Conservation (phyloP, 2,797 vertebrate genomes). For the Heteromormyrus szaboi region DNA sequence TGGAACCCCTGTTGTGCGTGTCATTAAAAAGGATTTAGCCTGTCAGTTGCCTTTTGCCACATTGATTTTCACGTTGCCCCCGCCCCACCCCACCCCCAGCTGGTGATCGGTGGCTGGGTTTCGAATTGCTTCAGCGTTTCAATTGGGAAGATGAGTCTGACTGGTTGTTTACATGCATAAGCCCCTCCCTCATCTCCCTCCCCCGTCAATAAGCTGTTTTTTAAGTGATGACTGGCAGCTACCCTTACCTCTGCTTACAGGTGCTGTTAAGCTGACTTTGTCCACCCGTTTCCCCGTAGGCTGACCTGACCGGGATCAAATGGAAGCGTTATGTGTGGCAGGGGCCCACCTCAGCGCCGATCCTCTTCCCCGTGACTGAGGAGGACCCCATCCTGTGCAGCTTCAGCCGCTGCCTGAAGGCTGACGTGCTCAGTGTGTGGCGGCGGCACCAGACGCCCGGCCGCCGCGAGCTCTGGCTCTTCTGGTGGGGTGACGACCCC, state of each 20-base stretch:
- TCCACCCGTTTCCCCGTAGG: constrained; percentile 54
- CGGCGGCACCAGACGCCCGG: constrained; percentile 88
- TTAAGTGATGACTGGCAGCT: constrained; percentile 45
- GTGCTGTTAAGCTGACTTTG: not conserved
- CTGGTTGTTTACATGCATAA: not conserved
- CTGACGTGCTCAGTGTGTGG: constrained; percentile 93
- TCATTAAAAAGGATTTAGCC: constrained; percentile 56
- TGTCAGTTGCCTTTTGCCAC: constrained; percentile 45
- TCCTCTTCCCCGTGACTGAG: constrained; percentile 93
- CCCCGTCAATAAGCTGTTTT: constrained; percentile 18
- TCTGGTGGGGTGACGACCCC: constrained; percentile 98
- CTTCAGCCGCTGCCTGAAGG: constrained; percentile 94
- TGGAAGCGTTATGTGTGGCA: constrained; percentile 97
- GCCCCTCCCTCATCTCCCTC: not conserved
- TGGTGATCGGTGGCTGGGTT: constrained; percentile 36
- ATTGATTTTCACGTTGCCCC: constrained; percentile 30
- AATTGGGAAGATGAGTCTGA: constrained; percentile 15
- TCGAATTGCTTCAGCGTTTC: constrained; percentile 6
- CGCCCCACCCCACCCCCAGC: constrained; percentile 36
- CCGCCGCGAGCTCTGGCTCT: constrained; percentile 92
- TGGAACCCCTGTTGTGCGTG: constrained; percentile 34
- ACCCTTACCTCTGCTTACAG: constrained; percentile 36
- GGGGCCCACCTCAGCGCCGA: constrained; percentile 90
- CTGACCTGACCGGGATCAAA: constrained; percentile 97
- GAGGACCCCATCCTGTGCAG: constrained; percentile 98